A percentile compares a stretch with the other conserved stretches of the same genome.
Conservation (phyloP, 2,113 vertebrate genomes). For the Engystomops pustulosus region DNA sequence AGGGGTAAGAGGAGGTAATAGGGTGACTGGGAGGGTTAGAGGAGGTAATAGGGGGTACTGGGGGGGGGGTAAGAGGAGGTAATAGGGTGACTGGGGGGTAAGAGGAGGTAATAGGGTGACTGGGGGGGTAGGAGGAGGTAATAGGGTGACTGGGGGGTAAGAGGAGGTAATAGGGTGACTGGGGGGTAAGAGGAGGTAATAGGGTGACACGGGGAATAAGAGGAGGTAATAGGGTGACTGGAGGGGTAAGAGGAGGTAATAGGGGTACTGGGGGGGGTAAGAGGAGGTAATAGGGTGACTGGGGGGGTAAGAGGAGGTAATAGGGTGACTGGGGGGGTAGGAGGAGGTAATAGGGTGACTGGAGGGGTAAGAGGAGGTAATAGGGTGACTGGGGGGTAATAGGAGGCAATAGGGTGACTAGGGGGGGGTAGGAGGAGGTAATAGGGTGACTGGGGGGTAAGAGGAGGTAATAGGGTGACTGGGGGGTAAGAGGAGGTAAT, state of each 20-base stretch:
- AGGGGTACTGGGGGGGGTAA: not conserved
- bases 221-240: not conserved
- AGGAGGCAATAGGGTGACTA: not conserved
- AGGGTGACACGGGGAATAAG: not conserved
- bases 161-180: not conserved
- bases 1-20: too few species aligned
- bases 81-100: not conserved
- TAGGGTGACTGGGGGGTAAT: not conserved
- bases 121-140: not conserved
- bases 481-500: not conserved
- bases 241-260: not conserved
- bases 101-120: not conserved
- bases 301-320: not conserved
- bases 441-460: not conserved
- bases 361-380: not conserved
- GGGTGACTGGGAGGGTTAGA: too few species aligned
- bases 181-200: too few species aligned
- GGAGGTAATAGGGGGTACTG: too few species aligned
- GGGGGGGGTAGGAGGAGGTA: not conserved
- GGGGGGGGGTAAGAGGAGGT: not conserved
- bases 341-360: not conserved
- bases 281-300: not conserved
- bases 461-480: not conserved
- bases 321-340: not conserved
- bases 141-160: not conserved